Evolutionary conservation across 2,888 invertebrate species (phyloP), one percentile per base, ranked within the genome.

Genomic region (Abrostola tripartita): DNA sequence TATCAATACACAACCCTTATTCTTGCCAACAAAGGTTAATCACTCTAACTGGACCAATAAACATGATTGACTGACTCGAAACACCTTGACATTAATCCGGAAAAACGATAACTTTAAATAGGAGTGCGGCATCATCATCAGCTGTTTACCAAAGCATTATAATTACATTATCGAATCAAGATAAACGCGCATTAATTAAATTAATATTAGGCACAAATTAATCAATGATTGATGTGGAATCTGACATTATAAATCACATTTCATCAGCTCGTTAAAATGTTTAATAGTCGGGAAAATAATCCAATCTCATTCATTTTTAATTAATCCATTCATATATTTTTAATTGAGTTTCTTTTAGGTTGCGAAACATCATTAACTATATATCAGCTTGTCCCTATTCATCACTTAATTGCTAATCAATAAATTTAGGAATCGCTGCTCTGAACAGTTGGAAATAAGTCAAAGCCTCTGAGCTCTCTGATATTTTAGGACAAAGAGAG

Each of bases 221-320:
- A 14, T 41, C 52, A 38, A 56, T 63, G 55, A 71, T 74, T 44
- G 58, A 71, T 68, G 50, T 49, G 52, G 12, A 2, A 9, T 8
- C 47, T 49, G 58, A 56, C 58, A 44, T 59, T 62, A 74, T 71
- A 52, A 71, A 68, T 74, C 52, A 74, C 36, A 5, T 12, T n/a
- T 52, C 52, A 58, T 55, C 73, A 56, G 52, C 47, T 50, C 37
- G 58, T 68, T 62, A 52, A 56, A 74, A 55, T 49, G 49, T 62
- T 52, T 72, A 67, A 73, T 56, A 47, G 49, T 52, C 55, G 35
- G 24, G 12, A 55, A 49, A 14, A 14, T 47, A 5, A 24, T 24
- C 24, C 14, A 47, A 47, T 14, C 12, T 47, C 24, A 47, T 47
- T 14, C 44, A 24, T 47, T 47, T 47, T 5, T 47, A 47, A 47